These are phyloP conservation scores for Drosophila melanogaster DNA, from an alignment of 1,140 invertebrate species.

Conservation along the genomic window Release_6_plus_ISO1_MT NT_033777.3:24298501-24299000, in stretches of 20 bases:
- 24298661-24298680: slow-evolving; percentile 25
- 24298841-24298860: too few relatives aligned
- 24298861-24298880: too few relatives aligned
- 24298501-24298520: slow-evolving; percentile 72
- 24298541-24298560: slow-evolving; percentile 66
- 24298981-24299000: slow-evolving; percentile 40
- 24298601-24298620: slow-evolving; percentile 40
- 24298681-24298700: slow-evolving; percentile 23
- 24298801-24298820: not conserved
- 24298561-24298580: slow-evolving; percentile 77
- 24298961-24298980: slow-evolving; percentile 24
- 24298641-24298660: slow-evolving; percentile 36
- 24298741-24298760: slow-evolving; percentile 14
- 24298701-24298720: slow-evolving; percentile 34
- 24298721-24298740: not conserved
- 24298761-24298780: slow-evolving; percentile 16
- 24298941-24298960: slow-evolving; percentile 14
- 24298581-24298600: slow-evolving; percentile 74
- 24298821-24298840: not conserved
- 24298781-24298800: not conserved
- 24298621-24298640: slow-evolving; percentile 52
- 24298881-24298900: not conserved
- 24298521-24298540: slow-evolving; percentile 47
- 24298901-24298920: not conserved
- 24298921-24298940: slow-evolving; percentile 5